Conservation (phyloP, 2,797 vertebrate genomes). For the Psittacula derbiana region DNA sequence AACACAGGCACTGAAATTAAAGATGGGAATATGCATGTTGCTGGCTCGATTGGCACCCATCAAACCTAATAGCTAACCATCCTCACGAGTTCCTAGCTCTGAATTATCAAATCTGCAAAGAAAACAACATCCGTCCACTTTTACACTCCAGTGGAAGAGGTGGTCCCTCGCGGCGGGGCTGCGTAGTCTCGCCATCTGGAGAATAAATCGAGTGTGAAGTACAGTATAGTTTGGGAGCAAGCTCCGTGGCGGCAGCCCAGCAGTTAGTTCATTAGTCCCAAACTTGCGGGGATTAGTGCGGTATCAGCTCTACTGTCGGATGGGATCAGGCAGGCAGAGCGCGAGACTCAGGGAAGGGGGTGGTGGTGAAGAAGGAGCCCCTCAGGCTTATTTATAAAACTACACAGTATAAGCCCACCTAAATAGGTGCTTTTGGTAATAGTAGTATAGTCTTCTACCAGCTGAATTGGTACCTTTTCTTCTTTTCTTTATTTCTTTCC, state of each 20-base stretch:
- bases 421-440: constrained; percentile 26
- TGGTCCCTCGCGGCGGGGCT: constrained; percentile 88
- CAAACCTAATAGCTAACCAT: constrained; percentile 80
- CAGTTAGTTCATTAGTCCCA: constrained; percentile 99
- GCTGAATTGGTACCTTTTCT: constrained; percentile 25
- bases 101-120: constrained; percentile 84
- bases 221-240: constrained; percentile 99
- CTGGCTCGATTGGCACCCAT: constrained; percentile 70
- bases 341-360: constrained; percentile 63
- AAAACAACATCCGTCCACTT: constrained; percentile 92
- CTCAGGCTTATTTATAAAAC: constrained; percentile 55
- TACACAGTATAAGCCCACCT: not conserved
- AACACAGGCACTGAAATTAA: constrained; percentile 62
- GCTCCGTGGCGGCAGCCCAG: constrained; percentile 96
- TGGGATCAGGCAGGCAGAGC: constrained; percentile 82
- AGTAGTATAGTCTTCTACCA: not conserved
- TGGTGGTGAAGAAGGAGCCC: constrained; percentile 64
- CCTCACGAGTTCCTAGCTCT: constrained; percentile 74
- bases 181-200: constrained; percentile 97
- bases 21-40: constrained; percentile 61
- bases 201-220: constrained; percentile 99
- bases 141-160: constrained; percentile 90
- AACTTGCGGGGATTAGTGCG: constrained; percentile 95
- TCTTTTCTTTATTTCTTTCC: not conserved
- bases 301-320: constrained; percentile 87